These are phyloP conservation scores for Enteromius viviparus DNA, from an alignment of 2,797 vertebrate species.

Conservation along the genomic window DNA sequence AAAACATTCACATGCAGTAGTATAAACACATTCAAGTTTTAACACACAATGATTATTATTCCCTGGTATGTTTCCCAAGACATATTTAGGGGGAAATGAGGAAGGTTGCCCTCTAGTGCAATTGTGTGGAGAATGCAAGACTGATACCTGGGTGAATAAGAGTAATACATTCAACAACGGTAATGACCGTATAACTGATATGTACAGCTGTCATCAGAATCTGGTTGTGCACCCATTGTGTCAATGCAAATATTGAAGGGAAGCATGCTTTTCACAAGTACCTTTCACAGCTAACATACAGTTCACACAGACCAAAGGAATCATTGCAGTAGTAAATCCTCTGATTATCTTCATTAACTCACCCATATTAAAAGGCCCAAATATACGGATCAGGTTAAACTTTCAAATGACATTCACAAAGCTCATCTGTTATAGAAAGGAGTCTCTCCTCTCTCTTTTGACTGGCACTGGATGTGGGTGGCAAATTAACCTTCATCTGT, in stretches of 20 bases:
- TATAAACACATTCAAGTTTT: slow-evolving; percentile 31
- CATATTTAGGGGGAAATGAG: neutral
- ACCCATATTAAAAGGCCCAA: slow-evolving; percentile 13
- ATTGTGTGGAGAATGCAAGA: slow-evolving; percentile 37
- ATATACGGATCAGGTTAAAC: neutral
- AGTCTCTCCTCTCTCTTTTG: neutral
- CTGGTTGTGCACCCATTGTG: neutral
- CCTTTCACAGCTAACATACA: slow-evolving; percentile 23
- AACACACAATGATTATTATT: slow-evolving; percentile 4
- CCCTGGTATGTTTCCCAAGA: slow-evolving; percentile 13
- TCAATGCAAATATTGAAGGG: slow-evolving; percentile 32
- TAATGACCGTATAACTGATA: neutral
- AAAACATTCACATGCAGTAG: slow-evolving; percentile 27
- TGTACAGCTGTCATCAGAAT: slow-evolving; percentile 16
- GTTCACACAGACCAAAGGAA: neutral
- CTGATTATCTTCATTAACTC: slow-evolving; percentile 22
- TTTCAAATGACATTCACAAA: slow-evolving; percentile 28
- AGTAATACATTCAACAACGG: slow-evolving; percentile 11
- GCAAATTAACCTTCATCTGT: neutral
- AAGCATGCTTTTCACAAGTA: slow-evolving; percentile 54
- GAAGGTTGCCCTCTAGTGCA: slow-evolving; percentile 55
- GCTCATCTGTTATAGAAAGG: slow-evolving; percentile 27
- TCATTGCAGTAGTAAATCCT: neutral
- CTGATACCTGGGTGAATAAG: neutral
- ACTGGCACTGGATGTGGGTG: neutral